These are phyloP conservation scores for Drosophila incognita DNA, from an alignment of 2,888 invertebrate species.

Conservation along the genomic window DNA sequence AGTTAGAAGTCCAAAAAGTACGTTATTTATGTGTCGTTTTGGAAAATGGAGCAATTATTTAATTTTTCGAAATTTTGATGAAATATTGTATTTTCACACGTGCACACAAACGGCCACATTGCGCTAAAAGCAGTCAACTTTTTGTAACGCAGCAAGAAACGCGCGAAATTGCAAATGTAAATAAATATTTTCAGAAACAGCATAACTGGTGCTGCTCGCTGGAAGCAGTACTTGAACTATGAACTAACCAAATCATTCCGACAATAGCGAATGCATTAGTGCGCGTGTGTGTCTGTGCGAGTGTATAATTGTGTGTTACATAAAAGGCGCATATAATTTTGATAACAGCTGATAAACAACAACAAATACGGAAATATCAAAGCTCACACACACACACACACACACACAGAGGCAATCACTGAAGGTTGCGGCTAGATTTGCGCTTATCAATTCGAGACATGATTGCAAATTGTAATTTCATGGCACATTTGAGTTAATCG, in stretches of 20 bases:
- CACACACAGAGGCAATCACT: conserved; percentile 29
- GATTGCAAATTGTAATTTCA: neutral
- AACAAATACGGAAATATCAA: conserved; percentile 54
- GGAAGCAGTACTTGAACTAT: neutral
- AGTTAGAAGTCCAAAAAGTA: neutral
- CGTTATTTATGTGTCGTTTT: neutral
- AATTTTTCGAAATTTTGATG: neutral
- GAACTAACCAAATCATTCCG: neutral
- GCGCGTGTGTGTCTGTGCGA: conserved; percentile 7
- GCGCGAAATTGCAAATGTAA: conserved; percentile 42
- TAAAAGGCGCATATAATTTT: conserved; percentile 45
- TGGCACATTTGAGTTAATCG: neutral
- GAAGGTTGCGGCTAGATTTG: conserved; percentile 54
- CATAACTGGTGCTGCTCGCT: neutral
- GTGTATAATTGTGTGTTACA: conserved; percentile 40
- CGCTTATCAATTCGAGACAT: conserved; percentile 22
- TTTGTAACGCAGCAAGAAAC: conserved; percentile 13
- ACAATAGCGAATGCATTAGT: neutral
- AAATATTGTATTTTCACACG: conserved; percentile 10
- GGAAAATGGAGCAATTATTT: too few species aligned
- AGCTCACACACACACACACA: neutral
- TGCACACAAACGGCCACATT: conserved; percentile 30
- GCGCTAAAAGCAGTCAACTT: neutral
- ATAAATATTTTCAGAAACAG: conserved; percentile 3
- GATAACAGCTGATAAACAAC: conserved; percentile 55